Conservation (phyloP, 2,888 invertebrate species). For the Opisthograptis luteolata region DNA sequence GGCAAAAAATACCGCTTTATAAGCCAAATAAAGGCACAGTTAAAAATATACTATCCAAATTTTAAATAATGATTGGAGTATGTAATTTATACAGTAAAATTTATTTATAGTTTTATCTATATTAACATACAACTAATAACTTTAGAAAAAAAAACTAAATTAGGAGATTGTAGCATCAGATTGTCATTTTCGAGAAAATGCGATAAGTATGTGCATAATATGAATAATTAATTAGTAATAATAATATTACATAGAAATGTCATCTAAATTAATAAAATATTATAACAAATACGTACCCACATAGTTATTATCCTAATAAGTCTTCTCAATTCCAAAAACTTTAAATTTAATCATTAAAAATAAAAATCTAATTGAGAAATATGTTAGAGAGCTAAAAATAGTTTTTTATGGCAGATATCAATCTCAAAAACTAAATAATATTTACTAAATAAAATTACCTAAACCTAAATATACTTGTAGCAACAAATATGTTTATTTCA, state of each 20-base stretch:
- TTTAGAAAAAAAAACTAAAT: too few relatives aligned
- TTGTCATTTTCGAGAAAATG: too few relatives aligned
- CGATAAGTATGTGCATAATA: too few relatives aligned
- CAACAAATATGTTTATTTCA: conserved; percentile 28
- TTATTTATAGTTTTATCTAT: too few relatives aligned
- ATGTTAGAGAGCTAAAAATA: conserved; percentile 25
- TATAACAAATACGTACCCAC: background rate
- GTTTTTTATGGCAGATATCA: conserved; percentile 28
- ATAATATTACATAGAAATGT: too few relatives aligned
- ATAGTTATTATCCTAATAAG: conserved; percentile 9
- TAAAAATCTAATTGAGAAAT: conserved; percentile 2
- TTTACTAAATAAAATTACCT: conserved; percentile 33
- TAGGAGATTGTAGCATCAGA: too few relatives aligned
- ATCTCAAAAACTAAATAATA: conserved; percentile 25
- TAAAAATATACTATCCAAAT: too few relatives aligned
- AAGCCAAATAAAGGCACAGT: conserved; percentile 17
- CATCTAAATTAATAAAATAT: too few relatives aligned
- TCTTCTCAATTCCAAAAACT: conserved; percentile 5
- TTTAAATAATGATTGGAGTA: too few relatives aligned
- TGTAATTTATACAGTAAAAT: too few relatives aligned
- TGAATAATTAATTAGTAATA: too few relatives aligned
- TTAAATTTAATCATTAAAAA: background rate
- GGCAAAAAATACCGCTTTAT: conserved; percentile 18
- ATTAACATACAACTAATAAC: too few relatives aligned
- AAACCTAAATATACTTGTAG: conserved; percentile 22